Evolutionary conservation across 2,113 vertebrate genomes (phyloP), one percentile per base, ranked within the genome.

Genomic region (Chionis minor): DNA sequence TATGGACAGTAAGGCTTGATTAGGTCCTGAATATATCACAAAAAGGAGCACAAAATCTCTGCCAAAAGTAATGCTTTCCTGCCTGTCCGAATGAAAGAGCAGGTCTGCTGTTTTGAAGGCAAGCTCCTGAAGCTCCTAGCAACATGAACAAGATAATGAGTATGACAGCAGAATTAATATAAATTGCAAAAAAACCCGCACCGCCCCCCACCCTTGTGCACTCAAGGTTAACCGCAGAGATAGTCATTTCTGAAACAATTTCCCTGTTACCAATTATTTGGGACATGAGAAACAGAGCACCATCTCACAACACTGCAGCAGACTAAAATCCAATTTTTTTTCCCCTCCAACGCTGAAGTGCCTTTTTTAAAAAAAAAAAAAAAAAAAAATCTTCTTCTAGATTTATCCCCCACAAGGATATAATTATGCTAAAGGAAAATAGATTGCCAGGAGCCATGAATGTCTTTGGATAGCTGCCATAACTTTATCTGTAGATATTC

Each of bases 361-460:
- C 9, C 27, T 28, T 56, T 56, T 80, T 35, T 38, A n/a, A n/a
- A n/a, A n/a, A n/a, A n/a, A 38, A 38, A 38, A 38, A 38, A 38
- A 38, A 38, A 38, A 38, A 38, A 38, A 38, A 38, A 75, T 88
- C 54, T 96, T 94, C 71, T 72, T 38, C 87, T 74, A 81, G 83
- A 97, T 97, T 96, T 94, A 96, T 97, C 92, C 96, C 94, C 71
- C 86, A 87, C 88, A 89, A 97, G 92, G 90, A 96, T 96, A 97
- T 96, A 97, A 98, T 98, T 98, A 97, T 58, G 92, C 95, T 97
- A 96, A 96, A 96, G 92, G 92, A 92, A 97, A 96, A 96, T 94
- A 96, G 91, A 95, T 91, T 80, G 92, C 96, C 93, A 96, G 93
- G 89, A 96, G 94, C 94, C 70, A 88, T 16, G 67, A 93, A 94